Evolutionary conservation across 2,797 vertebrate genomes (phyloP), one percentile per base, ranked within the genome.

Genomic region (Diceros bicornis): DNA sequence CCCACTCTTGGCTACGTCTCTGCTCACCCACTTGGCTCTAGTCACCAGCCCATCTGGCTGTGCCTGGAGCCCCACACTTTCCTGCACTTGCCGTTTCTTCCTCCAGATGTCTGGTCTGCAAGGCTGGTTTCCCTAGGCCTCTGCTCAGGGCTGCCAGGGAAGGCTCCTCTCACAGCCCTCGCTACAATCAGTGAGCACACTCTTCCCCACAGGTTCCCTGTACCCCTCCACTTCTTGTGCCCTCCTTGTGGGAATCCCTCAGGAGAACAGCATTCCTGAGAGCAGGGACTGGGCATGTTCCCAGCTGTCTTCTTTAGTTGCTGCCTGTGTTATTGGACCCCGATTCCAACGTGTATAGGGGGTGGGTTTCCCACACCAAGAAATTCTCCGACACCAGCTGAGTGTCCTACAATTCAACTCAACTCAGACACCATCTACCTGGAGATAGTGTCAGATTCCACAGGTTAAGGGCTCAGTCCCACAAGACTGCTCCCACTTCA

Each of bases 1-100:
- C 20, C 34, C 57, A 55, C 4, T 29, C 21, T 6, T 0, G 50
- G n/a, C 16, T 41, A 23, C 0, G 2, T 59, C 37, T 77, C 61
- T 41, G 32, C 7, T 23, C 29, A 4, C 23, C 5, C 61, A 64
- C 57, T 83, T 13, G 1, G 10, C 41, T 92, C 34, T 6, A 68
- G 52, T 25, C 3, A 7, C 8, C 7, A 1, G 47, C 34, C 66
- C n/a, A 74, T 21, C 34, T 32, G 37, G 4, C 4, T 44, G 7
- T 55, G 12, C 3, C 44, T 17, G 25, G 47, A 44, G 61, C 11
- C 11, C 32, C 52, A 23, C 3, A 5, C 7, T 32, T 16, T 29
- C 2, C 34, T 37, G n/a, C 1, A 0, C 29, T 37, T 37, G 16
- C 21, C 0, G 1, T 21, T 59, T 93, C 21, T 66, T 62, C n/a